Conservation (phyloP, 2,113 vertebrate species). For the Phalacrocorax pelagicus region DNA sequence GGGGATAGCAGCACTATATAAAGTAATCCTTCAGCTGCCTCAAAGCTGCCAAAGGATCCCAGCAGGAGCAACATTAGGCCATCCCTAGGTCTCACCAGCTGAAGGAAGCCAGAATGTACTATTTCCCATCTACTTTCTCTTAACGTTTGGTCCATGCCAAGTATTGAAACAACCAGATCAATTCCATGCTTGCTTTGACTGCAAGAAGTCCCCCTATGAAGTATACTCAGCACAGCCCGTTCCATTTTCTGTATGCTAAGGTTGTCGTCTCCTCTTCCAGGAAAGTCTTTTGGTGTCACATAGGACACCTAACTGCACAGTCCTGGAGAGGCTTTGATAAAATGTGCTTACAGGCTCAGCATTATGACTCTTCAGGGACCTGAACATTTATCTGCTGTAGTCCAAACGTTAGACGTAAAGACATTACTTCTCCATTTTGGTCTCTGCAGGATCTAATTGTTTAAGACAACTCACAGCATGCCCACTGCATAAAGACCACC, state of each 20-base stretch:
- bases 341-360: background rate
- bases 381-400: background rate
- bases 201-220: background rate
- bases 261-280: background rate
- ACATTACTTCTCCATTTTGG: background rate
- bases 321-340: background rate
- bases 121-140: background rate
- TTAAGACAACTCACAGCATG: slow-evolving; percentile 9
- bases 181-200: background rate
- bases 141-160: fast-evolving
- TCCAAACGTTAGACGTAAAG: background rate
- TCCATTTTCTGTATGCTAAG: background rate
- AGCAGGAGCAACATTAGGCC: background rate
- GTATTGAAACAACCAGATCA: background rate
- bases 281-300: background rate
- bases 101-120: background rate
- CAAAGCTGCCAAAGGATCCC: background rate
- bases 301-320: background rate
- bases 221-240: background rate
- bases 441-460: background rate
- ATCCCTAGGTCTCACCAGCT: background rate
- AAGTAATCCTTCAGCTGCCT: background rate
- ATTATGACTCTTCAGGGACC: background rate
- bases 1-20: background rate
- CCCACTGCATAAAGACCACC: background rate